Conservation (phyloP, 1,140 invertebrate species). For the Scaptomyza hsui region DNA sequence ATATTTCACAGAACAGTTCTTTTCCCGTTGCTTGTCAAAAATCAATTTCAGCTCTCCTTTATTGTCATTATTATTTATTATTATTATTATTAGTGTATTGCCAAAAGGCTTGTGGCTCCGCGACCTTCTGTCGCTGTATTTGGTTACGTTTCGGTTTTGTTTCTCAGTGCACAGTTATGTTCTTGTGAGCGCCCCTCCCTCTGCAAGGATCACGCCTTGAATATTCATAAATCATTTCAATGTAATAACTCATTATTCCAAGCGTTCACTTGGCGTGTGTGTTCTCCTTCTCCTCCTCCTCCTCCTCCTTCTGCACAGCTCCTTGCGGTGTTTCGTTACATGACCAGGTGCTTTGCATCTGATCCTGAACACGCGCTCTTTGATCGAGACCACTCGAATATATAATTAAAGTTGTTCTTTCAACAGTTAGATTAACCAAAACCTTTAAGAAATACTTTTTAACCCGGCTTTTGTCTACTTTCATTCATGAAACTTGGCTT, state of each 20-base stretch:
- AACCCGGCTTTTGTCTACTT: slow-evolving; percentile 3
- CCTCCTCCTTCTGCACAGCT: neutral
- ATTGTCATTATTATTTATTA: slow-evolving; percentile 19
- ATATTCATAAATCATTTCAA: slow-evolving; percentile 75
- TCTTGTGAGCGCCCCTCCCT: slow-evolving; percentile 10
- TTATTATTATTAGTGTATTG: slow-evolving; percentile 1
- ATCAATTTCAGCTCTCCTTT: slow-evolving; percentile 58
- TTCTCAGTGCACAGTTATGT: slow-evolving; percentile 39
- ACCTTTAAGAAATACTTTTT: neutral
- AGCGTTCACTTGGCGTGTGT: slow-evolving; percentile 46
- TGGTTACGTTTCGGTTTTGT: slow-evolving; percentile 45
- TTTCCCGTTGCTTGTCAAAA: slow-evolving; percentile 59
- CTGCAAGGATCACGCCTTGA: slow-evolving; percentile 33
- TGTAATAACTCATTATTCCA: slow-evolving; percentile 69
- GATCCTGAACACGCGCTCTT: neutral
- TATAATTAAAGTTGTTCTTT: no score
- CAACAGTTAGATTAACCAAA: neutral
- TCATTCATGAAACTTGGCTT: slow-evolving; percentile 44
- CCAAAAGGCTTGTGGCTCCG: slow-evolving; percentile 54
- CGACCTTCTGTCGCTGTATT: slow-evolving; percentile 41
- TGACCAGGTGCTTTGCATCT: neutral
- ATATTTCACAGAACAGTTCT: slow-evolving; percentile 32
- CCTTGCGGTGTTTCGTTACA: slow-evolving; percentile 37
- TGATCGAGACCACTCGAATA: no score
- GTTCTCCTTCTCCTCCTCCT: neutral